Percentiles rank a stretch among this genome's conserved stretches.
Evolutionary conservation across 2,888 invertebrate species (phyloP).

Genomic region (Aspidiotus destructor): DNA sequence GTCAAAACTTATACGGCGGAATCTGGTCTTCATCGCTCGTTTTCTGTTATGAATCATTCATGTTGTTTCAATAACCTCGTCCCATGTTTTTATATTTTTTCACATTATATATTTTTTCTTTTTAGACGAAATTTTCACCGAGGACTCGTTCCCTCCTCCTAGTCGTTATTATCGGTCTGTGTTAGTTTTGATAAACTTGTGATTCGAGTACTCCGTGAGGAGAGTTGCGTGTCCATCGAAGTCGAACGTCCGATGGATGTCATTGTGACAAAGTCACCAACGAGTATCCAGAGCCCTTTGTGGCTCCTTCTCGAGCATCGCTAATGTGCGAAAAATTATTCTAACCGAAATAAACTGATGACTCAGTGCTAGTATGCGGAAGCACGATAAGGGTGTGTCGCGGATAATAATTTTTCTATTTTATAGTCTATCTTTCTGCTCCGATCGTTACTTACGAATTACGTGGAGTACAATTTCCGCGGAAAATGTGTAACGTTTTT

Average conservation of each 20-base stretch:
- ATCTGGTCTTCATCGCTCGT: constrained; percentile 18
- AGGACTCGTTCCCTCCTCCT: neutral
- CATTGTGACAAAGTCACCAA: neutral
- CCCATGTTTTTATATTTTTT: constrained; percentile 12
- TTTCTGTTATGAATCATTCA: constrained; percentile 25
- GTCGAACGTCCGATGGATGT: neutral
- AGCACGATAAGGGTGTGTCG: constrained; percentile 5
- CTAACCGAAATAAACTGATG: neutral
- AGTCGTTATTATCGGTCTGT: neutral
- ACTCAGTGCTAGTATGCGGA: neutral
- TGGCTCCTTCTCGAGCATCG: no score
- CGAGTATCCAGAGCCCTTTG: neutral
- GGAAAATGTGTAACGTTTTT: no score
- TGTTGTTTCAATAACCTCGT: constrained; percentile 28
- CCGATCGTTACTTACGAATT: no score
- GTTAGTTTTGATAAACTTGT: neutral
- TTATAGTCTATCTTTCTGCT: neutral
- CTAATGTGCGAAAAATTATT: neutral
- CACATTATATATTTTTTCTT: constrained; percentile 5
- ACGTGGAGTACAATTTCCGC: no score
- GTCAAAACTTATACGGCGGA: constrained; percentile 22
- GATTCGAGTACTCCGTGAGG: neutral
- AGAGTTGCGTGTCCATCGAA: neutral
- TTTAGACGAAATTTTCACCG: neutral
- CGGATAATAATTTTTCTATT: constrained; percentile 5